Percentiles rank a stretch among this genome's conserved stretches.
These are phyloP conservation scores for Semicossyphus pulcher DNA, from an alignment of 2,113 vertebrate species.

Conservation along the genomic window DNA sequence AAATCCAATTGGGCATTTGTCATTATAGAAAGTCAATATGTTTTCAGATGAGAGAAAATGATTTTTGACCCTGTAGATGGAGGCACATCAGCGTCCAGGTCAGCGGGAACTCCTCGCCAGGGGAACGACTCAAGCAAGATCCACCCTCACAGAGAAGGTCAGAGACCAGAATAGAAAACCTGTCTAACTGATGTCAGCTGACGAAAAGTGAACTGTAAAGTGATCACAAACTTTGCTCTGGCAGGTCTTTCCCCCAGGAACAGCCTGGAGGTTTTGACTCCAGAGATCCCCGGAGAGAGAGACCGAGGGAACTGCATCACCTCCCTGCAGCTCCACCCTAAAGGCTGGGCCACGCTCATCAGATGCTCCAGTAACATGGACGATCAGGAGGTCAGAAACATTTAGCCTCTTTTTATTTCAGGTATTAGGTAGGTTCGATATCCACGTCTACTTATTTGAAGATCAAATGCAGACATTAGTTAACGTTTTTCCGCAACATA, in stretches of 20 bases:
- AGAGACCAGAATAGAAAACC: no score
- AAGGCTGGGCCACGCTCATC: slow-evolving; percentile 96
- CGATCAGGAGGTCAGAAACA: slow-evolving; percentile 92
- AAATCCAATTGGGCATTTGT: no score
- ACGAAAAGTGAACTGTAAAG: no score
- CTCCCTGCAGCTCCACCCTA: slow-evolving; percentile 96
- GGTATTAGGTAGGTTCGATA: no score
- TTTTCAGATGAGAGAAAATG: no score
- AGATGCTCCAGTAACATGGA: slow-evolving; percentile 98
- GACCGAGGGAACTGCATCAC: slow-evolving; percentile 98
- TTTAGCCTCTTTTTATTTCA: no score
- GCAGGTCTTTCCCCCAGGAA: slow-evolving; percentile 94
- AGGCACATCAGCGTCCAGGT: slow-evolving; percentile 86
- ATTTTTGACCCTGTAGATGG: slow-evolving; percentile 68
- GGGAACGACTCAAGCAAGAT: slow-evolving; percentile 90
- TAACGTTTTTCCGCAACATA: no score
- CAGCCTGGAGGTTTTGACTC: slow-evolving; percentile 96
- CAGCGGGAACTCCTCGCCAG: slow-evolving; percentile 87
- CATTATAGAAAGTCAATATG: no score
- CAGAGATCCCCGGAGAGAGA: slow-evolving; percentile 95
- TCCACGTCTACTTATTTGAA: no score
- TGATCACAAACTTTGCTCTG: not conserved
- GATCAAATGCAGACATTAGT: no score
- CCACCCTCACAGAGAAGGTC: slow-evolving; percentile 92
- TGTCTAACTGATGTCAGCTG: no score